A percentile compares a stretch with the other conserved stretches of the same genome.
Evolutionary conservation across 2,113 vertebrate genomes (phyloP).

Genomic region (Chrysemys picta): DNA sequence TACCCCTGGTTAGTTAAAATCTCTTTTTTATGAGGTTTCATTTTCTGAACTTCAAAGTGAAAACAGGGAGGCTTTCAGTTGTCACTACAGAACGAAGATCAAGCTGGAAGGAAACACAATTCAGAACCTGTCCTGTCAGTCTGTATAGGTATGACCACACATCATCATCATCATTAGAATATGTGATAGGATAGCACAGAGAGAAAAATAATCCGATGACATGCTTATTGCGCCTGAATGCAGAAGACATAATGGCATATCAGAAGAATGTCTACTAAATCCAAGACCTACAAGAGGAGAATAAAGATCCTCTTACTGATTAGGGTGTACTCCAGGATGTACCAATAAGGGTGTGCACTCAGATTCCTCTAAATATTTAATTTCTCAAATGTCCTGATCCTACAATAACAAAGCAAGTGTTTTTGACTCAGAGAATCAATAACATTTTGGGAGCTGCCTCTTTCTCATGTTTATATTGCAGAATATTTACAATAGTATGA

Average conservation of each 20-base stretch:
- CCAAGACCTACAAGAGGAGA: neutral
- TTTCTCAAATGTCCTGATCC: slow-evolving; percentile 51
- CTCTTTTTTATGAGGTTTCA: neutral
- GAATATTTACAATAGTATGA: neutral
- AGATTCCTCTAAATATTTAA: slow-evolving; percentile 39
- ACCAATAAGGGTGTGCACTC: slow-evolving; percentile 57
- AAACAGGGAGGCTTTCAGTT: neutral
- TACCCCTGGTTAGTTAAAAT: neutral
- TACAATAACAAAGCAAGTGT: slow-evolving; percentile 55
- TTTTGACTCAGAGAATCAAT: neutral
- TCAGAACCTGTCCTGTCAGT: slow-evolving; percentile 17
- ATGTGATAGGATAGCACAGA: neutral
- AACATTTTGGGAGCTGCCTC: neutral
- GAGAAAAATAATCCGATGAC: neutral
- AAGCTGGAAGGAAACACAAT: neutral
- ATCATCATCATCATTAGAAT: neutral
- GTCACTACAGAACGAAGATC: neutral
- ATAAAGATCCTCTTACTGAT: slow-evolving; percentile 54
- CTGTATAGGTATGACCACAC: neutral
- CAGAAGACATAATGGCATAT: neutral
- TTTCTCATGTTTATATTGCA: neutral
- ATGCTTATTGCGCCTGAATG: neutral
- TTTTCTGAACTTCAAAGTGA: neutral
- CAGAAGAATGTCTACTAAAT: neutral
- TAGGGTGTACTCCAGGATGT: slow-evolving; percentile 44